Base-by-base conservation (phyloP, 2,888 invertebrate genomes). In the Sesia bembeciformis region DNA sequence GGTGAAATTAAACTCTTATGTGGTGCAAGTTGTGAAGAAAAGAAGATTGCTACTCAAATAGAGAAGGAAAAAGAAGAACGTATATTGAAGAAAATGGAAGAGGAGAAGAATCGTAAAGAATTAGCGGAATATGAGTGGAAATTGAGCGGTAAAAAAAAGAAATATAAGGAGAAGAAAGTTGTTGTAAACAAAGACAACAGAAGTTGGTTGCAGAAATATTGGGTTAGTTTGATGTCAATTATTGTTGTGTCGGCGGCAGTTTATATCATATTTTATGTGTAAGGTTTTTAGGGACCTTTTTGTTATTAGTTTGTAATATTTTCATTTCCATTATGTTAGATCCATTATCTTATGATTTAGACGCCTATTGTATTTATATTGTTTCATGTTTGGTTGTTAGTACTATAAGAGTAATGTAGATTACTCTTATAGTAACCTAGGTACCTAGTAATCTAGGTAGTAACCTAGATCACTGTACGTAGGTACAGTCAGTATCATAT, bases 41-140 rank as follows among this genome's bases (percentile, higher is more conserved):
- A 92, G 61, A 91, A 90, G 63, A 71, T 86, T 55, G 89, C 91
- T n/a, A 81, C 84, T 53, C 87, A 87, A 61, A 70, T 90, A 38
- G 90, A 90, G 52, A 90, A 90, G 57, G 84, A 91, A 52, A 90
- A 90, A 66, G 81, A 91, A 53, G 91, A 91, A 62, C 90, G 90
- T 56, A 91, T 90, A 65, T 81, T 88, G n/a, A 90, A 85, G 62
- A 90, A 91, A 62, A 60, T 85, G 40, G 93, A 94, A 66, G 93
- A 94, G 66, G 86, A 93, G 55, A 92, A 86, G 60, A 95, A 95
- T 80, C 91, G 91, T 51, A 91, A 90, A 58, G 96, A 96, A 72
- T 75, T 96, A 55, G 94, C 94, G 56, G 93, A 93, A 70, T 96
- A 94, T 73, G 93, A 95, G 70, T 94, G 94, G 79, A 94, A 94